Evolutionary conservation across 1,140 invertebrate species (phyloP).

Genomic region (Brachionus sp.): DNA sequence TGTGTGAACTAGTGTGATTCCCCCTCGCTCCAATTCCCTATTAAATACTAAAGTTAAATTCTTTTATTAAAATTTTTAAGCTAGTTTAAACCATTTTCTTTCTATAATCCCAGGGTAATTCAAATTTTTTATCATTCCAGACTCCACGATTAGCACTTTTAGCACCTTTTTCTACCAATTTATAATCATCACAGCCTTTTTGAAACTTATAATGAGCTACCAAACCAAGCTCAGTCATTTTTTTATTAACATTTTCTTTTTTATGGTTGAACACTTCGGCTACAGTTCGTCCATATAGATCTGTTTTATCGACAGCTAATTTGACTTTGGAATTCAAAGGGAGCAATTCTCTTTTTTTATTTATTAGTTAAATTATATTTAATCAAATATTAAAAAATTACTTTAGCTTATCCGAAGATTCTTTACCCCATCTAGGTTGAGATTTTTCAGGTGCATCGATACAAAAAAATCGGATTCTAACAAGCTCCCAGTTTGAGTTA

Average conservation of each 20-base stretch:
- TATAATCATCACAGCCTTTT: background rate
- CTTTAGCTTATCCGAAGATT: background rate
- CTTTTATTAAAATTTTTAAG: no score
- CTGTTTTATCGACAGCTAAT: background rate
- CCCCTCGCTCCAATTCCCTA: background rate
- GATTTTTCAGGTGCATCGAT: conserved; percentile 39
- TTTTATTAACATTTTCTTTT: conserved; percentile 23
- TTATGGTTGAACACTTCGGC: conserved; percentile 22
- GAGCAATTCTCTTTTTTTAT: background rate
- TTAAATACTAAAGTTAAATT: no score
- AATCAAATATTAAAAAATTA: background rate
- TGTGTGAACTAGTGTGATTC: no score
- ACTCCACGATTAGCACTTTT: background rate
- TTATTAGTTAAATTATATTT: background rate
- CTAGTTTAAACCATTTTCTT: conserved; percentile 30
- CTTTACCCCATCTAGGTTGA: conserved; percentile 11
- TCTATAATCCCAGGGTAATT: conserved; percentile 25
- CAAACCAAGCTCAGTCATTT: conserved; percentile 9
- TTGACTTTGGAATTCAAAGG: conserved; percentile 15
- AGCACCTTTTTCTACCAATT: background rate
- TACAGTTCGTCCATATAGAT: conserved; percentile 27
- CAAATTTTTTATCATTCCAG: conserved; percentile 30
- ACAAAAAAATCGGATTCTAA: conserved; percentile 16
- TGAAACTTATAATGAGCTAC: conserved; percentile 12
- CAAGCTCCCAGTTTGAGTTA: background rate